phyloP scores from a whole-genome alignment of 2,113 vertebrate genomes.

The Cavia aperea region DNA sequence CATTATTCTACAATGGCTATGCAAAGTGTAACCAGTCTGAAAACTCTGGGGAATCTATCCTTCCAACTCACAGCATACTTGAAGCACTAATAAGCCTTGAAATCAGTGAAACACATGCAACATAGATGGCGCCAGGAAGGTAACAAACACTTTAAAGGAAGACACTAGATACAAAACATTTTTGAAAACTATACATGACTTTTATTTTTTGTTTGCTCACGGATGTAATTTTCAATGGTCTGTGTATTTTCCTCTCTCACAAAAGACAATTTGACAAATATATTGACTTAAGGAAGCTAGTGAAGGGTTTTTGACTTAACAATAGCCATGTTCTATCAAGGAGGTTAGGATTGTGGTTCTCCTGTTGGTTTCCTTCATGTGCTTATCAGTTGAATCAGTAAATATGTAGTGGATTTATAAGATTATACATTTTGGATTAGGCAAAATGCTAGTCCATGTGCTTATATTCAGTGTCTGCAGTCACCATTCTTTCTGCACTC shows the following conservation, averaged over 20 bases:
- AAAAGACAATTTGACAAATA: not conserved
- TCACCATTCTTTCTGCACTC: not conserved
- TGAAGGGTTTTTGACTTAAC: not conserved
- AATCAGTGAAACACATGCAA: not conserved
- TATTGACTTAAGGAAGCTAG: not conserved
- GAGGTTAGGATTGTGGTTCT: not conserved
- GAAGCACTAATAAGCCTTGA: not conserved
- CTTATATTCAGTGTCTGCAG: not conserved
- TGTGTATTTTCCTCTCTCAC: not conserved
- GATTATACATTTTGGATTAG: not conserved
- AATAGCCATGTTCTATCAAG: not conserved
- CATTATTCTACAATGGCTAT: not conserved
- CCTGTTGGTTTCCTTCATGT: not conserved
- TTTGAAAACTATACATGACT: not conserved
- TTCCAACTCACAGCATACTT: not conserved
- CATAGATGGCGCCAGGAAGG: not conserved
- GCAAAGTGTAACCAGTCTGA: conserved; percentile 3
- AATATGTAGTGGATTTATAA: not conserved
- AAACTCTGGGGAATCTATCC: not conserved
- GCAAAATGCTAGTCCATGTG: not conserved
- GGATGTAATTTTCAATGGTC: not conserved
- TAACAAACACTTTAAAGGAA: not conserved
- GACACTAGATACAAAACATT: not conserved
- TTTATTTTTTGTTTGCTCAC: not conserved
- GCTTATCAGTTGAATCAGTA: not conserved